These are phyloP conservation scores for Agrotis segetum DNA, from an alignment of 2,888 invertebrate species.

Conservation along the genomic window DNA sequence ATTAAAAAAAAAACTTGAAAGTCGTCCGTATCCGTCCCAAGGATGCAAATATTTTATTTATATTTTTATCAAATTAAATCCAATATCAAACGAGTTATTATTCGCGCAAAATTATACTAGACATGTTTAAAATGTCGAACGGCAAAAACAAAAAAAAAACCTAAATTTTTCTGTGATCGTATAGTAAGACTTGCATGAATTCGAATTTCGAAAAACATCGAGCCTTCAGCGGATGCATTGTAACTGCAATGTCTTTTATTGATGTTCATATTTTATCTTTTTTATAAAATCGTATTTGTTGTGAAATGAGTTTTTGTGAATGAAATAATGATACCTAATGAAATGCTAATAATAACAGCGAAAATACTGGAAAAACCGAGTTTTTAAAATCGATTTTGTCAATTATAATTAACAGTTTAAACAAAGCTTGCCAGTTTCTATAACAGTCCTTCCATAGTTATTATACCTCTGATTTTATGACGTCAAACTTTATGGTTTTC, in stretches of 20 bases:
- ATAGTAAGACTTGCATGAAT: constrained; percentile 56
- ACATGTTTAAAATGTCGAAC: constrained; percentile 25
- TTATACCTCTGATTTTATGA: neutral
- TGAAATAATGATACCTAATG: constrained; percentile 2
- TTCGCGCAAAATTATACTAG: constrained; percentile 61
- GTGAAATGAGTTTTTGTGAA: constrained; percentile 20
- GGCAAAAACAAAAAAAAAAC: constrained; percentile 26
- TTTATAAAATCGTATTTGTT: constrained; percentile 48
- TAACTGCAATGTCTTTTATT: constrained; percentile 37
- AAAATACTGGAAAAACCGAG: neutral
- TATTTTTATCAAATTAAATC: constrained; percentile 51
- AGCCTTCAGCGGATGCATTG: constrained; percentile 36
- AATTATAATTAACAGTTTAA: neutral
- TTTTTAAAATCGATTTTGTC: constrained; percentile 17
- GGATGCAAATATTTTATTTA: constrained; percentile 67
- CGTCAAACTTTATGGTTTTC: no score
- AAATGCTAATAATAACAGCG: neutral
- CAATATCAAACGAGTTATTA: constrained; percentile 30
- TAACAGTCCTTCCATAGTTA: neutral
- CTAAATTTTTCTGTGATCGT: constrained; percentile 63
- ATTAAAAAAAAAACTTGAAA: constrained; percentile 48
- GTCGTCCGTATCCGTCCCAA: constrained; percentile 77
- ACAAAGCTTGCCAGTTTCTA: constrained; percentile 53
- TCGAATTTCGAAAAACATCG: constrained; percentile 60
- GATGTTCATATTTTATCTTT: constrained; percentile 48